These are phyloP conservation scores for Euura lappo DNA, from an alignment of 1,140 invertebrate genomes.

Conservation along the genomic window DNA sequence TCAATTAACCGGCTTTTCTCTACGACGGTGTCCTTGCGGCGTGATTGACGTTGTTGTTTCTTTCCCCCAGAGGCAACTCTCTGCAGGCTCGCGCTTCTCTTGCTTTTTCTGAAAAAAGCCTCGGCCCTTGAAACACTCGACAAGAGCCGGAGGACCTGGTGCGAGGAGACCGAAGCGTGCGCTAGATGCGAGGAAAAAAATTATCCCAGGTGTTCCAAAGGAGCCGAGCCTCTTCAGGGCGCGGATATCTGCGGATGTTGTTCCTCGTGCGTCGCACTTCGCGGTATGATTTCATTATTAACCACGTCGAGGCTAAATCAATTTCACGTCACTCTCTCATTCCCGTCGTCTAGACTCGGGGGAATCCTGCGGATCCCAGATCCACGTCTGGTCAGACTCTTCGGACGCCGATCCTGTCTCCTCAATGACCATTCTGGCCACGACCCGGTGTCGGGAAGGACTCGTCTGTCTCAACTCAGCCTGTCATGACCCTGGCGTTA, in stretches of 20 bases:
- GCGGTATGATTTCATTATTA: constrained; percentile 7
- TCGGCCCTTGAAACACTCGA: background rate
- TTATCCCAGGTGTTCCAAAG: constrained; percentile 9
- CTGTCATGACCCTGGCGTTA: background rate
- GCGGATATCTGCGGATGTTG: constrained; percentile 18
- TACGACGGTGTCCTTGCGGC: background rate
- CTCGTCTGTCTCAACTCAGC: constrained; percentile 13
- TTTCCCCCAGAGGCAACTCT: background rate
- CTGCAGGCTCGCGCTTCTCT: background rate
- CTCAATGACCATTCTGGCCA: constrained; percentile 12
- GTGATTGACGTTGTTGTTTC: background rate
- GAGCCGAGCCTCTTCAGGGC: constrained; percentile 4
- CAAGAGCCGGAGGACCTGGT: constrained; percentile 8
- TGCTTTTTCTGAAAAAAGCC: background rate
- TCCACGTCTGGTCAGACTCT: background rate
- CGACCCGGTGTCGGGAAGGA: constrained; percentile 4
- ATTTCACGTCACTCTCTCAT: background rate
- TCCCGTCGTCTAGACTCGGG: constrained; percentile 9
- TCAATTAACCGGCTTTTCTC: background rate
- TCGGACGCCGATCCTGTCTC: background rate
- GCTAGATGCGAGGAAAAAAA: background rate
- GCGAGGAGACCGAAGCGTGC: constrained; percentile 11
- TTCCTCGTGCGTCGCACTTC: constrained; percentile 11
- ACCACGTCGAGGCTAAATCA: too few relatives aligned
- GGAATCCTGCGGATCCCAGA: constrained; percentile 17